phyloP scores from a whole-genome alignment of 2,797 vertebrate species.

The Miichthys miiuy region DNA sequence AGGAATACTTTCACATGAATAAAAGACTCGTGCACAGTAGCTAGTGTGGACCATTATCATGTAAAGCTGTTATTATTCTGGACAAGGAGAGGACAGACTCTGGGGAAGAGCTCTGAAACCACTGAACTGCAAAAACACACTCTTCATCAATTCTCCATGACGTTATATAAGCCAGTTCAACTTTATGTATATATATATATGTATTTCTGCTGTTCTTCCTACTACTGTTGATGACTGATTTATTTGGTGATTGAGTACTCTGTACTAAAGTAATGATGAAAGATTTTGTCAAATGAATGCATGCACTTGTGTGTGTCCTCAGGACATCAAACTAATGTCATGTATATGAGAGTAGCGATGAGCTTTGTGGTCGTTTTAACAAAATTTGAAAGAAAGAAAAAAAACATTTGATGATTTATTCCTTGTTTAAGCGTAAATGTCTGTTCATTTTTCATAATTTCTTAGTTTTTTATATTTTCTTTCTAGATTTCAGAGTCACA shows the following conservation, averaged over 20 bases:
- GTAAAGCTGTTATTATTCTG: slow-evolving; percentile 35
- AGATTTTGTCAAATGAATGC: background rate
- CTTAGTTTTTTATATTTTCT: background rate
- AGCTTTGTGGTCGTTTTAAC: background rate
- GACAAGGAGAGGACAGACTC: slow-evolving; percentile 38
- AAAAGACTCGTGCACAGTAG: slow-evolving; percentile 14
- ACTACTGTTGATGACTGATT: background rate
- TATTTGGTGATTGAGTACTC: background rate
- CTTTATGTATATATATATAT: no score
- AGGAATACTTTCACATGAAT: background rate
- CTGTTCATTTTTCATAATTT: background rate
- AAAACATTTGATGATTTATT: background rate
- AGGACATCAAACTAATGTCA: background rate
- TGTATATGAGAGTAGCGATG: no score
- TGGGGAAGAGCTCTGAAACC: slow-evolving; percentile 41
- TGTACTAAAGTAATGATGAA: background rate
- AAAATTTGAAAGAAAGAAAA: background rate
- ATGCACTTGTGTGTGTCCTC: background rate
- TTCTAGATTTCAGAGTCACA: background rate
- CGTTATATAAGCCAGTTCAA: slow-evolving; percentile 65
- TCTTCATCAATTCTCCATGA: slow-evolving; percentile 71
- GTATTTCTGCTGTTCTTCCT: slow-evolving; percentile 17
- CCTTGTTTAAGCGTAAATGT: background rate
- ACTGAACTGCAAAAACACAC: slow-evolving; percentile 53
- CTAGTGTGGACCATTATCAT: slow-evolving; percentile 15